Base-by-base conservation (phyloP, 2,888 invertebrate genomes). In the Apomyelois bistriatella region DNA sequence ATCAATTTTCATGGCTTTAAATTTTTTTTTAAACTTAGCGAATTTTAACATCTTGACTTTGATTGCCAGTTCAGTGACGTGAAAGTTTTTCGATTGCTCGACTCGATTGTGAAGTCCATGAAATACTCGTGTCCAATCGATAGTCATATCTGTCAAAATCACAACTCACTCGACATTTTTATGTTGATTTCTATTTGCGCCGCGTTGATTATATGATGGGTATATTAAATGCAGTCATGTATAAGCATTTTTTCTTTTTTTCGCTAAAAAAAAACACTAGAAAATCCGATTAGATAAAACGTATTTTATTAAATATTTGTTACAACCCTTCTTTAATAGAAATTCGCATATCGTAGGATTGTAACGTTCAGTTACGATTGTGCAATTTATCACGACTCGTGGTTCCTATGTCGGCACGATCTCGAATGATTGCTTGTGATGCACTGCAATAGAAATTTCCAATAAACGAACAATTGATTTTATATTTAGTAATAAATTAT, bases 51-150 rank as follows among this genome's bases (percentile, higher is more conserved):
- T 43, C 35, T 15, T 46, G 30, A 46, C 6, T 48, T 37, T 38
- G 38, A 48, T 28, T 28, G 48, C 17, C 36, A 48, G 48, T 36
- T 48, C 62, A 66, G 28, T 43, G 68, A 72, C 71, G 73, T 69
- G 76, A 77, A 78, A 76, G 76, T 74, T 59, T 50, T 68, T 70
- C 60, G 64, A 58, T 55, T 60, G 66, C 66, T 68, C 66, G 65
- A 62, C 61, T 53, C 56, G 59, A 66, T 68, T 65, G 65, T 65
- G 58, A 63, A 66, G 65, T 64, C 65, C 54, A 70, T 59, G 65
- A 73, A 73, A 72, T 72, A 61, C 59, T 64, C 65, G 66, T 70
- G 69, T 66, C 74, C 61, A 76, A 76, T 76, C 64, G 63, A 61
- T 62, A 52, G 51, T 62, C 60, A 58, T 64, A 70, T 62, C 65